phyloP scores from a whole-genome alignment of 2,113 vertebrate genomes.

The Cromileptes altivelis region DNA sequence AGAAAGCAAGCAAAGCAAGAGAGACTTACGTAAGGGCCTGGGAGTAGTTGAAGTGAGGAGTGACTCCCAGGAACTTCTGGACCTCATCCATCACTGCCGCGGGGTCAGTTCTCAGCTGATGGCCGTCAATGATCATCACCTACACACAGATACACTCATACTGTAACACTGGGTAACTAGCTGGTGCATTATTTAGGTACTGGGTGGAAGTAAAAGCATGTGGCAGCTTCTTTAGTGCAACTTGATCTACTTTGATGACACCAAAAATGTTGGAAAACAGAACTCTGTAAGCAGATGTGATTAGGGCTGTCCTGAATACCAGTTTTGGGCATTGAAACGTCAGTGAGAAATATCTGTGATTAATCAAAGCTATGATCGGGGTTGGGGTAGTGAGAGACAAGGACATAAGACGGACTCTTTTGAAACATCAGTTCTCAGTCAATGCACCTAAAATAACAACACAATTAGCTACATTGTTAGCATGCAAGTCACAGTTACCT shows the following conservation, averaged over 20 bases:
- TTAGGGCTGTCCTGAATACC: no score
- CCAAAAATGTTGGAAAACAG: neutral
- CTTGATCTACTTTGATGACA: neutral
- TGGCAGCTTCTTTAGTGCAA: neutral
- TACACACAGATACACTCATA: slow-evolving; percentile 65
- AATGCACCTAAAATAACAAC: no score
- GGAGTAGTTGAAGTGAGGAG: slow-evolving; percentile 96
- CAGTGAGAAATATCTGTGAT: no score
- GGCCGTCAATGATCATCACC: slow-evolving; percentile 97
- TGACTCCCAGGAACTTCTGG: slow-evolving; percentile 96
- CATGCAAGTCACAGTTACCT: no score
- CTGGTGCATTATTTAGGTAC: neutral
- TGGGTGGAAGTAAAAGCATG: neutral
- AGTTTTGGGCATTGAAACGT: no score
- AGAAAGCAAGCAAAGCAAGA: slow-evolving; percentile 3
- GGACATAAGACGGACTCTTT: no score
- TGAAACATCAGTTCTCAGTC: no score
- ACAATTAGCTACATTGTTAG: no score
- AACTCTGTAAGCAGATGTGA: neutral
- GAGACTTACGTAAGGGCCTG: slow-evolving; percentile 94
- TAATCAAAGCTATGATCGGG: no score
- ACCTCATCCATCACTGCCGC: slow-evolving; percentile 96
- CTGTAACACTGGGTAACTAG: neutral
- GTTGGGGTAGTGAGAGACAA: no score
- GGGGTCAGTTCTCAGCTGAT: slow-evolving; percentile 94